A percentile compares a stretch with the other conserved stretches of the same genome.
Evolutionary conservation across 2,797 vertebrate genomes (phyloP).

Genomic region (Luscinia luscinia): DNA sequence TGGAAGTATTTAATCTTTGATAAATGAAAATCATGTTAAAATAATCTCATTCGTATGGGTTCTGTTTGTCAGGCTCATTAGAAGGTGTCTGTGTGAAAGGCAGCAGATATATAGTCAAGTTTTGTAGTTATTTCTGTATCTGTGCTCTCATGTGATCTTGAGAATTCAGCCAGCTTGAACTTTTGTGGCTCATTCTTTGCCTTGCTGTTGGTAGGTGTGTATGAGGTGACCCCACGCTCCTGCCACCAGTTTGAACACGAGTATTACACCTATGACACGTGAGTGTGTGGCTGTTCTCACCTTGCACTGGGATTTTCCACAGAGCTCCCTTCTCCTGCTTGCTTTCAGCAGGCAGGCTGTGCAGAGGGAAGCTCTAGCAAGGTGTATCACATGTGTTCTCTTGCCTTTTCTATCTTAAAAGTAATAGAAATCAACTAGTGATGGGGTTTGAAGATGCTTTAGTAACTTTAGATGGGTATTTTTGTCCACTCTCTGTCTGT

Average conservation of each 20-base stretch:
- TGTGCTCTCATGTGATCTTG: neutral
- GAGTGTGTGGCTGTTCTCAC: conserved; percentile 65
- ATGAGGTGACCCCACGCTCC: conserved; percentile 97
- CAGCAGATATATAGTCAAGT: neutral
- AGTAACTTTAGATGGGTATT: neutral
- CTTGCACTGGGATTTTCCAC: neutral
- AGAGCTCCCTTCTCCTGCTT: neutral
- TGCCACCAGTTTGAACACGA: conserved; percentile 98
- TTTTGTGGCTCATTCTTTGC: neutral
- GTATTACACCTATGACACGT: conserved; percentile 98
- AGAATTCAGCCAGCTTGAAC: neutral
- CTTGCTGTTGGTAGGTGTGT: conserved; percentile 84
- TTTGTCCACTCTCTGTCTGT: neutral
- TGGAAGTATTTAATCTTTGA: neutral
- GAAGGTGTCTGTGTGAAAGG: neutral
- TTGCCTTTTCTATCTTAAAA: neutral
- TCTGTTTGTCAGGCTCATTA: neutral
- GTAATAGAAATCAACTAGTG: neutral
- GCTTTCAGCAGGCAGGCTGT: neutral
- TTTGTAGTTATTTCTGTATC: neutral
- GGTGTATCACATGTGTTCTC: neutral
- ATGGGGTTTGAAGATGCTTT: neutral
- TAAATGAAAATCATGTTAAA: neutral
- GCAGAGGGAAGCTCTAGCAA: neutral
- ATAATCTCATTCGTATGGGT: neutral